phyloP scores from a whole-genome alignment of 2,797 vertebrate genomes.

The Carapus acus region DNA sequence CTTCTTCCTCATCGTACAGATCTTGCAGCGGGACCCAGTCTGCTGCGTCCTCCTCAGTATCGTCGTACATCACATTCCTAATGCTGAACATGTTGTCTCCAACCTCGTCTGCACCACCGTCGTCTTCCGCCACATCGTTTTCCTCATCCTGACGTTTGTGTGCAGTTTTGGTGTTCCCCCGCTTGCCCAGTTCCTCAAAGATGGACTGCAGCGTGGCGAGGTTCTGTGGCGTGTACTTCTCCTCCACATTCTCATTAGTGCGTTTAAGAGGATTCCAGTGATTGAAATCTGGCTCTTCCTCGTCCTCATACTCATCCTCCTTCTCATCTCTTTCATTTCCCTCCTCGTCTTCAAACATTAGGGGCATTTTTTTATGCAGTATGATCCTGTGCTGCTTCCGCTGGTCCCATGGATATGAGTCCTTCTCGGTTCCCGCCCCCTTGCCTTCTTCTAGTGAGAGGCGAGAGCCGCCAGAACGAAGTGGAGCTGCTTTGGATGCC shows the following conservation, averaged over 20 bases:
- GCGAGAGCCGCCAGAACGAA: constrained; percentile 51
- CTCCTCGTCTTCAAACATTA: constrained; percentile 79
- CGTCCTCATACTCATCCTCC: constrained; percentile 30
- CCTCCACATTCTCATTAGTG: constrained; percentile 91
- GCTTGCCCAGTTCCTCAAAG: constrained; percentile 88
- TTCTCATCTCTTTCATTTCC: constrained; percentile 70
- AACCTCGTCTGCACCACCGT: constrained; percentile 70
- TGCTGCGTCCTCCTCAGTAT: constrained; percentile 76
- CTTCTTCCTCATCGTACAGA: constrained; percentile 77
- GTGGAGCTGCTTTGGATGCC: constrained; percentile 59
- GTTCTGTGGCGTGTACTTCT: constrained; percentile 92
- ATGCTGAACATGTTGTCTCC: constrained; percentile 76
- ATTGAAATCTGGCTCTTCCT: constrained; percentile 19
- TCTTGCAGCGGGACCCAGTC: constrained; percentile 81
- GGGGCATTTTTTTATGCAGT: constrained; percentile 71
- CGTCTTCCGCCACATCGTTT: constrained; percentile 71
- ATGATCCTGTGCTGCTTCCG: constrained; percentile 61
- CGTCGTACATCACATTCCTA: constrained; percentile 81
- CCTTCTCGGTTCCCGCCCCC: background rate
- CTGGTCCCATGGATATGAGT: constrained; percentile 22
- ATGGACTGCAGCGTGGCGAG: constrained; percentile 91
- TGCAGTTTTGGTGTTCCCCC: constrained; percentile 62
- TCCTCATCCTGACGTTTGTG: constrained; percentile 77
- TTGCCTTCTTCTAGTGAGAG: constrained; percentile 39
- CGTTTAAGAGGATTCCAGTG: constrained; percentile 81